phyloP scores from a whole-genome alignment of 1,140 invertebrate genomes.

The Lepidurus couesii region DNA sequence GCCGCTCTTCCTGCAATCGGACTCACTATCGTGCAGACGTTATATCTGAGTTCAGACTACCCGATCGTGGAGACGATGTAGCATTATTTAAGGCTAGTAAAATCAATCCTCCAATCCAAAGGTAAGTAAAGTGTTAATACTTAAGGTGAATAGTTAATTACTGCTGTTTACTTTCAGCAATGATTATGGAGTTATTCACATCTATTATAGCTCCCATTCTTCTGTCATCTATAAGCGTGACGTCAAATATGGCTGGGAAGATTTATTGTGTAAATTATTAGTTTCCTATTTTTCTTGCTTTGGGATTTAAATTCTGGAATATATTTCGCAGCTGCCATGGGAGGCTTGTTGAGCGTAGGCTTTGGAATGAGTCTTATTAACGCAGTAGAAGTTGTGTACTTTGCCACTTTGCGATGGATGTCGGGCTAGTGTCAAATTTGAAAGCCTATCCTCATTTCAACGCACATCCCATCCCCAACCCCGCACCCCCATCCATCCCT shows the following conservation, averaged over 20 bases:
- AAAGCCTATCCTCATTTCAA: not conserved
- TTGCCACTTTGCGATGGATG: slow-evolving; percentile 28
- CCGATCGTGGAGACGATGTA: not conserved
- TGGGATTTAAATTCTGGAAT: not conserved
- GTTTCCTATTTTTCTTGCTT: not conserved
- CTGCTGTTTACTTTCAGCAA: not conserved
- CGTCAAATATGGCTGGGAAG: slow-evolving; percentile 9
- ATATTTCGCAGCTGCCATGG: slow-evolving; percentile 28
- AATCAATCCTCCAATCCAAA: not conserved
- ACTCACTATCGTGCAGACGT: not conserved
- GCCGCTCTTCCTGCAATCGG: not conserved
- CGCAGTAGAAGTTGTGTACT: slow-evolving; percentile 32
- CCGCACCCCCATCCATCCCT: not conserved
- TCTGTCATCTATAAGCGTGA: not conserved
- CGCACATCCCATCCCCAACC: not conserved
- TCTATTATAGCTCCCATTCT: not conserved
- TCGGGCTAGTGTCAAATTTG: not conserved
- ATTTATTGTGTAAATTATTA: not conserved
- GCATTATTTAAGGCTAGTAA: not conserved
- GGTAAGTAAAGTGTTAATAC: not conserved
- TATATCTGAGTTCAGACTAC: not conserved
- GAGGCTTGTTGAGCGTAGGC: slow-evolving; percentile 30
- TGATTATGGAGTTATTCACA: not conserved
- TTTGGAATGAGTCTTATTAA: slow-evolving; percentile 34
- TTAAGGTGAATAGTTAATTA: not conserved